phyloP scores from a whole-genome alignment of 2,113 vertebrate species.

The Copsychus sechellarum region DNA sequence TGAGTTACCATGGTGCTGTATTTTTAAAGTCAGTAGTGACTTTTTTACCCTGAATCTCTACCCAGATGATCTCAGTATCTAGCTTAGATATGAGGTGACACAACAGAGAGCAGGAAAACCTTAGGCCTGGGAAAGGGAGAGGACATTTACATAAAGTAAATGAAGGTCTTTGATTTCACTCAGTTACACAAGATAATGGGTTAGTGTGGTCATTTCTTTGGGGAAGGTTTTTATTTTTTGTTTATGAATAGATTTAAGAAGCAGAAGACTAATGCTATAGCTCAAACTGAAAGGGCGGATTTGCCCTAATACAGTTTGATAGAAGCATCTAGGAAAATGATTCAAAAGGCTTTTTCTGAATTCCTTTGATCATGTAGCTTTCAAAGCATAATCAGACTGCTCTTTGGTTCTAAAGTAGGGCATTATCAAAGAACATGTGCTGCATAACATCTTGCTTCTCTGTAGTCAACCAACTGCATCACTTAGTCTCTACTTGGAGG shows the following conservation, averaged over 20 bases:
- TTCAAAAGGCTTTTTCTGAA: slow-evolving; percentile 46
- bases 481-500: not conserved
- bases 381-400: slow-evolving; percentile 53
- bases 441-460: slow-evolving; percentile 3
- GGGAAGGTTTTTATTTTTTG: slow-evolving; percentile 49
- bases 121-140: slow-evolving; percentile 58
- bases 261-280: slow-evolving; percentile 4
- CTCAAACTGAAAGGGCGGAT: slow-evolving; percentile 33
- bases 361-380: slow-evolving; percentile 57
- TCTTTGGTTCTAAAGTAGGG: slow-evolving; percentile 54
- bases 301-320: slow-evolving; percentile 53
- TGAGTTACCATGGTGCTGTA: not conserved
- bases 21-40: not conserved
- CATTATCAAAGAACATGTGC: slow-evolving; percentile 47
- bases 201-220: slow-evolving; percentile 64
- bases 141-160: slow-evolving; percentile 59
- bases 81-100: slow-evolving; percentile 43
- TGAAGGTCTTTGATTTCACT: slow-evolving; percentile 61
- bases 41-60: not conserved
- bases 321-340: slow-evolving; percentile 52
- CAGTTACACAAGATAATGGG: slow-evolving; percentile 56
- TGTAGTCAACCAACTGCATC: not conserved
- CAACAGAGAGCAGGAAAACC: slow-evolving; percentile 23
- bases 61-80: slow-evolving; percentile 5
- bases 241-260: slow-evolving; percentile 48